Evolutionary conservation across 2,797 vertebrate species (phyloP).

Genomic region (Chiloscyllium punctatum): DNA sequence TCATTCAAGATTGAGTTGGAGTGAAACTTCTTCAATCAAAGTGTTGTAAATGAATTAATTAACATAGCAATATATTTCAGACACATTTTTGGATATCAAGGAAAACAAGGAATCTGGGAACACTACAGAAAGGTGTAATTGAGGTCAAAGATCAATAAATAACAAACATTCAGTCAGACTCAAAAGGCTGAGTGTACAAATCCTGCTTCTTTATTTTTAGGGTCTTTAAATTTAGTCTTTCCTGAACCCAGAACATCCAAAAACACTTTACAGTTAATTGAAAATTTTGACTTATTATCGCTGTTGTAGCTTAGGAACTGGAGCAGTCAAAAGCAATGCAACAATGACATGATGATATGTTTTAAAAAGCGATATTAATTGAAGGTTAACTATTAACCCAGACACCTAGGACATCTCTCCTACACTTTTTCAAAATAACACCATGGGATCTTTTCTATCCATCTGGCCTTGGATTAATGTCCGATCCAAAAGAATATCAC

Average conservation of each 20-base stretch:
- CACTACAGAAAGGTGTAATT: neutral
- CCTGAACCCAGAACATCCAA: neutral
- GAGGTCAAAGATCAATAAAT: neutral
- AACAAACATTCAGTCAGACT: neutral
- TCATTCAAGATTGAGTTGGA: neutral
- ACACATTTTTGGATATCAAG: neutral
- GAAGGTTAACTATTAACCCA: neutral
- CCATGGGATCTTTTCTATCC: neutral
- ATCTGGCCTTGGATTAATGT: neutral
- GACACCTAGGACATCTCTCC: neutral
- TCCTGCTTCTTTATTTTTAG: neutral
- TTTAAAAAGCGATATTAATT: neutral
- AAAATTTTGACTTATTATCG: neutral
- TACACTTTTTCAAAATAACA: neutral
- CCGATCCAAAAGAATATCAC: neutral
- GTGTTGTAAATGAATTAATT: neutral
- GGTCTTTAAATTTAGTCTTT: neutral
- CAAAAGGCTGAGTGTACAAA: neutral
- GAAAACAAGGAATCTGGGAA: neutral
- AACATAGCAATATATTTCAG: neutral
- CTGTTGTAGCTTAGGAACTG: neutral
- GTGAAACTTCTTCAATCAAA: neutral
- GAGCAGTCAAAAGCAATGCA: neutral
- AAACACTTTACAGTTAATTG: neutral
- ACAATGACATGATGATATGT: neutral